These are phyloP conservation scores for Epinotia brunnichana DNA, from an alignment of 2,888 invertebrate genomes.

Conservation along the genomic window DNA sequence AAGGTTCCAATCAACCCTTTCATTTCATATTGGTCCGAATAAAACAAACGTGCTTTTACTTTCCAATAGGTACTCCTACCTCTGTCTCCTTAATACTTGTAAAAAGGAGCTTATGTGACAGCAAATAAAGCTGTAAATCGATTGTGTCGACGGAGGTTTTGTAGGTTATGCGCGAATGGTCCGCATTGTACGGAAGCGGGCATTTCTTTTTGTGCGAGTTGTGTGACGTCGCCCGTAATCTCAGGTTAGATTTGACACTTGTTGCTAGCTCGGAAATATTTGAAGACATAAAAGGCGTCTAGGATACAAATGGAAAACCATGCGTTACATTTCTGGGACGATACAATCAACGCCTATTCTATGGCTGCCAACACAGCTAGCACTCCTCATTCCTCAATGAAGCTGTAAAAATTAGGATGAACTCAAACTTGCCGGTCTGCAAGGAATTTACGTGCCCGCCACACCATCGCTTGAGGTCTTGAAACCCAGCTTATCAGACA, in stretches of 20 bases:
- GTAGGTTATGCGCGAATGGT: not conserved
- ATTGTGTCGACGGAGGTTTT: not conserved
- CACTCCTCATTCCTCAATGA: too few relatives aligned
- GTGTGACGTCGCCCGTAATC: not conserved
- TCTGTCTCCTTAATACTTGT: not conserved
- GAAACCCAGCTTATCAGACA: too few relatives aligned
- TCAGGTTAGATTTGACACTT: slow-evolving; percentile 25
- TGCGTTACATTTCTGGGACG: too few relatives aligned
- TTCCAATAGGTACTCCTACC: not conserved
- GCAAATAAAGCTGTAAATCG: not conserved
- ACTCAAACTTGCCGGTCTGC: too few relatives aligned
- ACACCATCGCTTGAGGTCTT: too few relatives aligned
- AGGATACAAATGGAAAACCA: too few relatives aligned
- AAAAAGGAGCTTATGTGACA: not conserved
- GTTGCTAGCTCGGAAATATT: slow-evolving; percentile 2
- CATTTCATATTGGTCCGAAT: slow-evolving; percentile 15
- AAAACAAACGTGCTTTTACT: not conserved
- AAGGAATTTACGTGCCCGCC: too few relatives aligned
- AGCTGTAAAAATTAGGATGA: too few relatives aligned
- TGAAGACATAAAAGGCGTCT: not conserved
- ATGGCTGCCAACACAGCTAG: too few relatives aligned
- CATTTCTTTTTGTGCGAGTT: not conserved
- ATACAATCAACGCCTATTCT: too few relatives aligned
- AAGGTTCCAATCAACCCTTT: slow-evolving; percentile 23
- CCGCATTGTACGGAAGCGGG: not conserved